Conservation (phyloP, 2,797 vertebrate genomes). For the Hoplostethus atlanticus region DNA sequence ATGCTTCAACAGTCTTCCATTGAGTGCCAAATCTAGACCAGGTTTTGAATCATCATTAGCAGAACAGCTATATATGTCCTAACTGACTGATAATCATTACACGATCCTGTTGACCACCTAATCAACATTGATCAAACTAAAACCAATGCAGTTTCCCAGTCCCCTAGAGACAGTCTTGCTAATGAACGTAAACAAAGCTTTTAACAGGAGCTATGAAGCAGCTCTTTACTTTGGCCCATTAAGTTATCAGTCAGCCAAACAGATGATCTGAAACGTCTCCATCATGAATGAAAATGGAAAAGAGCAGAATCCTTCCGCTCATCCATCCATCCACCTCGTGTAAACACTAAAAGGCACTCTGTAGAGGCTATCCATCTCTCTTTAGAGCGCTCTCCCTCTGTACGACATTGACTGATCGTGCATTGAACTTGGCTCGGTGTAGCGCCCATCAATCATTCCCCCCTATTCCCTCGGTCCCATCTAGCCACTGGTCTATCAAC, state of each 20-base stretch:
- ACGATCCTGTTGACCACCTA: constrained; percentile 47
- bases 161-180: constrained; percentile 28
- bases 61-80: constrained; percentile 23
- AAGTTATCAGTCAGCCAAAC: constrained; percentile 40
- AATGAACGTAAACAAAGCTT: constrained; percentile 59
- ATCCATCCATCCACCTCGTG: constrained; percentile 46
- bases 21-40: not conserved
- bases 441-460: constrained; percentile 76
- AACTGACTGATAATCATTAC: constrained; percentile 61
- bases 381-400: constrained; percentile 65
- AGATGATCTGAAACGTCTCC: constrained; percentile 20
- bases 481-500: constrained; percentile 53
- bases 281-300: constrained; percentile 6
- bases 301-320: constrained; percentile 14
- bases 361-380: constrained; percentile 75
- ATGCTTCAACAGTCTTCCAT: not conserved
- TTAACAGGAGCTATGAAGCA: constrained; percentile 34
- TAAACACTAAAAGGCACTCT: constrained; percentile 59
- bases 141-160: constrained; percentile 35
- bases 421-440: constrained; percentile 80
- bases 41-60: not conserved
- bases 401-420: constrained; percentile 74
- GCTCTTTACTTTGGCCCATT: constrained; percentile 35
- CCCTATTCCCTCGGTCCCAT: constrained; percentile 35
- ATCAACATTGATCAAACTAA: constrained; percentile 58